phyloP scores from a whole-genome alignment of 2,113 vertebrate species.

The Toxotes jaculatrix region DNA sequence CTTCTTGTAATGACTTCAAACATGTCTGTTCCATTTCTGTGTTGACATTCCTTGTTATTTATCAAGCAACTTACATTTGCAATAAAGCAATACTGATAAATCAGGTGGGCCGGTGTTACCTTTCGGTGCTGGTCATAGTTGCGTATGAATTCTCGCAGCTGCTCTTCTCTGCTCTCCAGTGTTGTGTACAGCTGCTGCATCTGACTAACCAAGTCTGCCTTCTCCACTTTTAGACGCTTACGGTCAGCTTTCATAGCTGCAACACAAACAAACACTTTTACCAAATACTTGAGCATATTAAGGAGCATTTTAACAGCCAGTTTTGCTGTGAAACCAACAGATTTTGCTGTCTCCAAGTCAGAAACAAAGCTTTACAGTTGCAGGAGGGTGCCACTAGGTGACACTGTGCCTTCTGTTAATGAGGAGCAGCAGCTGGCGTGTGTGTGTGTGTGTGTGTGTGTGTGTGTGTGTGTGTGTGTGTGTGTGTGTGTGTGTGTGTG shows the following conservation, averaged over 20 bases:
- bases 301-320: neutral
- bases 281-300: constrained; percentile 85
- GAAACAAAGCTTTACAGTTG: constrained; percentile 23
- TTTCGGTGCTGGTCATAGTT: constrained; percentile 99
- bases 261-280: constrained; percentile 29
- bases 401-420: constrained; percentile 54
- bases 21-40: neutral
- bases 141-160: constrained; percentile 97
- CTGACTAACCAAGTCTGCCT: constrained; percentile 94
- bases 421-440: neutral
- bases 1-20: neutral
- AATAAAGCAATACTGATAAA: neutral
- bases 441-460: neutral
- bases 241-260: constrained; percentile 98
- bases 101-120: constrained; percentile 71
- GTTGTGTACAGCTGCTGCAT: constrained; percentile 99
- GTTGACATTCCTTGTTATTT: no score
- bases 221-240: constrained; percentile 95
- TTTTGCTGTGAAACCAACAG: neutral
- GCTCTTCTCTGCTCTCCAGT: constrained; percentile 96
- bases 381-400: constrained; percentile 62
- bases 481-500: neutral
- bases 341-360: neutral
- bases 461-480: neutral
- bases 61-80: neutral